phyloP scores from a whole-genome alignment of 2,888 invertebrate species.

The Trissolcus brochymenae region DNA sequence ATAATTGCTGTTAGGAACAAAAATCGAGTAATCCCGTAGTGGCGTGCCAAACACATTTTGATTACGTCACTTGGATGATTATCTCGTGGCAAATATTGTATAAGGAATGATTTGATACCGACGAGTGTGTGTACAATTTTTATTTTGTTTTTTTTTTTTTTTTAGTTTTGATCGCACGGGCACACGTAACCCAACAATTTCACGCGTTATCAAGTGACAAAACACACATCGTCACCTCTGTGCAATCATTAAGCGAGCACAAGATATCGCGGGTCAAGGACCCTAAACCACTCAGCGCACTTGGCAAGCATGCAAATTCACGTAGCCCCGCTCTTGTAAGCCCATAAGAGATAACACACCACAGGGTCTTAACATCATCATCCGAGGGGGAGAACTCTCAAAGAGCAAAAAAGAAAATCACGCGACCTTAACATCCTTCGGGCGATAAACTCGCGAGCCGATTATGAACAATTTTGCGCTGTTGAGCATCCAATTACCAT shows the following conservation, averaged over 20 bases:
- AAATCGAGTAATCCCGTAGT: background rate
- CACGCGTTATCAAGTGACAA: conserved; percentile 64
- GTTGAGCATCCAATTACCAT: conserved; percentile 35
- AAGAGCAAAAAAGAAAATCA: conserved; percentile 3
- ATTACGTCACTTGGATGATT: conserved; percentile 42
- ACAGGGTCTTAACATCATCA: conserved; percentile 27
- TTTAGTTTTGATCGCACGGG: conserved; percentile 20
- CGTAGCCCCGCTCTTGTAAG: conserved; percentile 31
- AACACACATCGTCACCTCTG: conserved; percentile 60
- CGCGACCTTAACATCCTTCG: conserved; percentile 47
- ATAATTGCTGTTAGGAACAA: too few relatives aligned
- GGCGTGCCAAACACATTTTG: conserved; percentile 23
- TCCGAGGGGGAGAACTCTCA: conserved; percentile 8
- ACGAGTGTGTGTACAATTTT: conserved; percentile 3
- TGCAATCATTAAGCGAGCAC: conserved; percentile 59
- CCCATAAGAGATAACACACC: conserved; percentile 42
- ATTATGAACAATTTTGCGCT: background rate
- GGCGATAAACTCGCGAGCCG: conserved; percentile 15
- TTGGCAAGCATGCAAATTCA: conserved; percentile 57
- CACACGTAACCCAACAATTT: conserved; percentile 61
- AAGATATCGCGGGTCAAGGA: conserved; percentile 62
- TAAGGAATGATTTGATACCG: conserved; percentile 43
- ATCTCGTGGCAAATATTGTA: conserved; percentile 43
- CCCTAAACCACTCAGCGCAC: conserved; percentile 47
- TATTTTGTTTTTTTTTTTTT: conserved; percentile 26